Base-by-base conservation (phyloP, 2,113 vertebrate species). In the Miniopterus natalensis region DNA sequence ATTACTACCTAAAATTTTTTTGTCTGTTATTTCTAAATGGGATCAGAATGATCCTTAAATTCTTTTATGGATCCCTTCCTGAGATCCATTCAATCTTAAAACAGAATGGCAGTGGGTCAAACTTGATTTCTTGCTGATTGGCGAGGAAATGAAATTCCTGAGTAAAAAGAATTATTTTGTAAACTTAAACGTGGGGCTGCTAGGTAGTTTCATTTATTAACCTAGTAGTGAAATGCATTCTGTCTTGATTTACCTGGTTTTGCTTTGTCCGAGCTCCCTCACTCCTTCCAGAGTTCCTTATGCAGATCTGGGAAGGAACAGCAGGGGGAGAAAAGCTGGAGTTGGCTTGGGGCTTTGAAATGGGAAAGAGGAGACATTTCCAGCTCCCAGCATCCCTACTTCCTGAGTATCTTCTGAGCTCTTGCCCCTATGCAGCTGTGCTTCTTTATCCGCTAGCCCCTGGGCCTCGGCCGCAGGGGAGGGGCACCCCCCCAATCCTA, bases 301-400 rank as follows among this genome's bases (percentile, higher is more conserved):
- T 79, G 73, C 73, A 79, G 53, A 70, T 88, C 90, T 93, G 68
- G 71, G 70, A 70, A 78, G 92, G 90, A 95, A 80, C 51, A 90
- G 88, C 65, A 88, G 81, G 42, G 88, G 75, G 74, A 95, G 71
- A 87, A 93, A 79, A 91, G 57, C 53, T 40, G 74, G 78, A 70
- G 40, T 40, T 51, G 25, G 42, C 66, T 55, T 87, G 70, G 73
- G 92, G 53, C n/a, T 77, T 92, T 53, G 81, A 89, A 80, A 68
- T 9, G 20, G 61, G 66, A 45, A 29, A 70, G 84, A 65, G 53
- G 9, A 87, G 85, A 42, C 42, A 40, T 65, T 90, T 59, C 27
- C 13, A 74, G 49, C 40, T 90, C 12, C 31, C 29, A 51, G 5
- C 23, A 59, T 70, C 36, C 65, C 14, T 21, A 9, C 40, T 87